A percentile compares a stretch with the other conserved stretches of the same genome.
Evolutionary conservation across 2,113 vertebrate genomes (phyloP).

Genomic region (Phocoena sinus): DNA sequence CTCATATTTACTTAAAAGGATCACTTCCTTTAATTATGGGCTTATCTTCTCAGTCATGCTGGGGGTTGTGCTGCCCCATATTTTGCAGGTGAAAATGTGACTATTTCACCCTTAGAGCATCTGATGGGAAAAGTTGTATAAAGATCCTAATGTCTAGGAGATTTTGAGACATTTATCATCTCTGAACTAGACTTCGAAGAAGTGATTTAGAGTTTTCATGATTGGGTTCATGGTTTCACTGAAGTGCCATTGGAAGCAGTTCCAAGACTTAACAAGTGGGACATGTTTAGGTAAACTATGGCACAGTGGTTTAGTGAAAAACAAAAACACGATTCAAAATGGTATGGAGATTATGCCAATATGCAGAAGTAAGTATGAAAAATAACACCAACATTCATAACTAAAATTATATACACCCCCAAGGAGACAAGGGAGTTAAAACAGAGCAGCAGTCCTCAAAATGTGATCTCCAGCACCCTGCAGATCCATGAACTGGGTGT

Average conservation of each 20-base stretch:
- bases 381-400: background rate
- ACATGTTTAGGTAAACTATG: background rate
- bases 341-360: background rate
- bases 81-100: background rate
- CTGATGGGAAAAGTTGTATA: background rate
- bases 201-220: background rate
- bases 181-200: background rate
- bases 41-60: background rate
- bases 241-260: background rate
- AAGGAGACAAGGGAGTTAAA: background rate
- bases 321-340: background rate
- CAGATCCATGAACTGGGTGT: fast-evolving
- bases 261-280: background rate
- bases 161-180: background rate
- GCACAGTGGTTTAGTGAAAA: background rate
- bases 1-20: background rate
- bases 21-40: background rate
- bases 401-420: background rate
- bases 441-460: background rate
- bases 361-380: background rate
- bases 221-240: background rate
- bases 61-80: background rate
- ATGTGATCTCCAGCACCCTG: background rate
- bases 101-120: background rate
- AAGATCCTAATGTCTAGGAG: background rate